phyloP scores from a whole-genome alignment of 2,888 invertebrate species.

The Oeneis ivallda region DNA sequence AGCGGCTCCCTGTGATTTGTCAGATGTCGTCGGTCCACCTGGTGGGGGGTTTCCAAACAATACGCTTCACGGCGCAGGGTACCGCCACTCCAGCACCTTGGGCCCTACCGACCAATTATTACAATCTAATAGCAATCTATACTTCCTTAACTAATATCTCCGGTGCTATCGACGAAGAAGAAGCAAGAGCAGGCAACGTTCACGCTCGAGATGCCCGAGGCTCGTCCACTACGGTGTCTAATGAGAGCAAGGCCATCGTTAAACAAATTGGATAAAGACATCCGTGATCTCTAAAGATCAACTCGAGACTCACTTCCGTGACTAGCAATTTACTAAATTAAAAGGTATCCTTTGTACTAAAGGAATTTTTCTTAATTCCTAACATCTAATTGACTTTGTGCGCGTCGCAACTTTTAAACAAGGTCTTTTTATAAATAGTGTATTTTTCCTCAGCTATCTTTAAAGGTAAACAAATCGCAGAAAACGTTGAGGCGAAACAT shows the following conservation, averaged over 20 bases:
- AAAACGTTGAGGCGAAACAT: too few species aligned
- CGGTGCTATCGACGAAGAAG: constrained; percentile 60
- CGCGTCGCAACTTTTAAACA: neutral
- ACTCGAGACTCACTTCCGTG: constrained; percentile 75
- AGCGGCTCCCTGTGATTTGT: too few species aligned
- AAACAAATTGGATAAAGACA: constrained; percentile 82
- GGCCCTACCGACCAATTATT: too few species aligned
- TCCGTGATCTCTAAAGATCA: constrained; percentile 78
- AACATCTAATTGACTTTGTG: neutral
- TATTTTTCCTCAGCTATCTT: too few species aligned
- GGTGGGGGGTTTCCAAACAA: too few species aligned
- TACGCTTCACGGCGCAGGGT: too few species aligned
- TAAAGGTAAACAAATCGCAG: too few species aligned
- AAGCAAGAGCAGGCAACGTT: constrained; percentile 57
- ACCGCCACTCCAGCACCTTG: too few species aligned
- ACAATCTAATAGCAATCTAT: too few species aligned
- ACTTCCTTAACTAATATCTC: too few species aligned
- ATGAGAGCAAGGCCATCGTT: constrained; percentile 78
- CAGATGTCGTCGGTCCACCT: too few species aligned
- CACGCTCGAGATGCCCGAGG: constrained; percentile 40
- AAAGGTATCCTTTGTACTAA: constrained; percentile 67
- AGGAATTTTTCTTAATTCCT: constrained; percentile 5
- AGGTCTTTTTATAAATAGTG: neutral
- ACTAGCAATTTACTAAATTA: constrained; percentile 81
- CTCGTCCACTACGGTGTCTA: constrained; percentile 69